Conservation (phyloP, 2,113 vertebrate species). For the Turdus rufiventris region DNA sequence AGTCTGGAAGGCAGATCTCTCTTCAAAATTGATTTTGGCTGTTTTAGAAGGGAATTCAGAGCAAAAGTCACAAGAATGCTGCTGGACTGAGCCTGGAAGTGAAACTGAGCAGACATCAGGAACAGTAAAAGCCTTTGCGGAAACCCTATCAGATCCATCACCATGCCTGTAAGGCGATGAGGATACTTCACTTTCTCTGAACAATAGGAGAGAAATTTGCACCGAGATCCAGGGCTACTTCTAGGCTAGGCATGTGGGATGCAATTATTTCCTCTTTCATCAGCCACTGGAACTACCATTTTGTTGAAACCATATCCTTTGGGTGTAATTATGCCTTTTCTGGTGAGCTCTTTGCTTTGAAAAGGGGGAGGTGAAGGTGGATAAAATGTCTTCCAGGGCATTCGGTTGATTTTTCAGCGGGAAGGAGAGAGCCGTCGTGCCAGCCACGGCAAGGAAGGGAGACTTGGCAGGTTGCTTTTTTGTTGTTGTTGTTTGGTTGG, state of each 20-base stretch:
- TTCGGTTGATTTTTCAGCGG: neutral
- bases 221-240: conserved; percentile 24
- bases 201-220: conserved; percentile 33
- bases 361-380: neutral
- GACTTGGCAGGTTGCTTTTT: neutral
- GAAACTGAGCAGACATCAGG: neutral
- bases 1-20: neutral
- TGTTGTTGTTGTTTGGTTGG: no score
- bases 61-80: neutral
- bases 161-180: neutral
- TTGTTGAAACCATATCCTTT: conserved; percentile 56
- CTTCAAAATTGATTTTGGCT: neutral
- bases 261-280: conserved; percentile 62
- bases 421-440: neutral
- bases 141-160: conserved; percentile 1
- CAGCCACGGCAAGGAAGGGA: neutral
- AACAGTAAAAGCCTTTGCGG: neutral
- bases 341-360: neutral
- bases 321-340: conserved; percentile 29
- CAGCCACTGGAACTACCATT: conserved; percentile 59
- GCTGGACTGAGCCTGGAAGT: neutral
- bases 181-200: conserved; percentile 48
- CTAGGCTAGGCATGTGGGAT: conserved; percentile 30
- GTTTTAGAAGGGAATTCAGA: neutral
- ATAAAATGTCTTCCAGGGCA: neutral